Percentiles rank a stretch among this genome's conserved stretches.
Evolutionary conservation across 2,113 vertebrate species (phyloP).

Genomic region (Barnardius zonarius): DNA sequence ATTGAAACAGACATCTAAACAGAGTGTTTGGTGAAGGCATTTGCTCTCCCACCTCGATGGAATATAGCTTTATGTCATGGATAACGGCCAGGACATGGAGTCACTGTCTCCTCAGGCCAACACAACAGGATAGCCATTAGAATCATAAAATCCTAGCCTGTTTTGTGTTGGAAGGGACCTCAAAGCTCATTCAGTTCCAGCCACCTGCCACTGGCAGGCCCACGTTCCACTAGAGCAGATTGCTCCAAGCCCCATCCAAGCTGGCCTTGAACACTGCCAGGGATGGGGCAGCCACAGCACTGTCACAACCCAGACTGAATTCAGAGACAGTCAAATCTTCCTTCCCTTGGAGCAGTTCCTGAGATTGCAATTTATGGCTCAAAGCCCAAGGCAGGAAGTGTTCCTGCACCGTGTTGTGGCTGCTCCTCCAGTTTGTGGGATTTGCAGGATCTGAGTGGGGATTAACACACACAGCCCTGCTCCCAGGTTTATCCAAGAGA

Average conservation of each 20-base stretch:
- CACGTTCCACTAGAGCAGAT: not conserved
- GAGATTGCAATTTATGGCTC: not conserved
- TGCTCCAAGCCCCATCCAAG: not conserved
- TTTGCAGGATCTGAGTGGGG: not conserved
- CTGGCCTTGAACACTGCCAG: not conserved
- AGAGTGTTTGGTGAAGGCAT: not conserved
- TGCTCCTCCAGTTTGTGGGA: not conserved
- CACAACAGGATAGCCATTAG: not conserved
- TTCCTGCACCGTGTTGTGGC: not conserved
- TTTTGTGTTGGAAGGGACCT: not conserved
- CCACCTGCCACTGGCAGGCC: not conserved
- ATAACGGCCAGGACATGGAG: rapidly evolving
- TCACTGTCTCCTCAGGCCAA: not conserved
- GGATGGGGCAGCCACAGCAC: not conserved
- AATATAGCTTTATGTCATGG: not conserved
- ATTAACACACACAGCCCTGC: not conserved
- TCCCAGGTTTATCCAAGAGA: not conserved
- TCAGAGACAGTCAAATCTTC: not conserved
- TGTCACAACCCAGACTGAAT: not conserved
- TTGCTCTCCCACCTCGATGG: not conserved
- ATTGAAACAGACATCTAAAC: not conserved
- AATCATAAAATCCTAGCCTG: not conserved
- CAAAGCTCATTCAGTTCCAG: not conserved
- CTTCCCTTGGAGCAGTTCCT: rapidly evolving
- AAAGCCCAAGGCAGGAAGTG: not conserved